Conservation (phyloP, 2,113 vertebrate genomes). For the Phrynosoma blainvillii region DNA sequence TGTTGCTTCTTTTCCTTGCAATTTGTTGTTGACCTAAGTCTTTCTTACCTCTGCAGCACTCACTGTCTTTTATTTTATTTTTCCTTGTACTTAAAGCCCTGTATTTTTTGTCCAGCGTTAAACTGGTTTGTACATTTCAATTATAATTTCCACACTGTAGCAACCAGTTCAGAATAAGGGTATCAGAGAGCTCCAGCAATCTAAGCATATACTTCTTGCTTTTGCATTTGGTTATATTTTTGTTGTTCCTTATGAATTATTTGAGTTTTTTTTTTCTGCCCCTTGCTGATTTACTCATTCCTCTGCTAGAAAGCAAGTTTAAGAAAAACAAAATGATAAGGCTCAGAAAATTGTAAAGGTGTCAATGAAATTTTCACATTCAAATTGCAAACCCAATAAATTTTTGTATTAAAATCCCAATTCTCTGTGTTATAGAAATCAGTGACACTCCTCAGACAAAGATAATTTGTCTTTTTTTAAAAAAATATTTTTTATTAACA, state of each 20-base stretch:
- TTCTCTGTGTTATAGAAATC: neutral
- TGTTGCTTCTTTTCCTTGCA: neutral
- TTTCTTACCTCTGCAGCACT: neutral
- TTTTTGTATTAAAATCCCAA: neutral
- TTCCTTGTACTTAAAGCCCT: neutral
- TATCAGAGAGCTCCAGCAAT: neutral
- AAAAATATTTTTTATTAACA: too few species aligned
- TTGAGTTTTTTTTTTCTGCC: neutral
- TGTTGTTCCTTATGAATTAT: neutral
- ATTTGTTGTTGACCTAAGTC: neutral
- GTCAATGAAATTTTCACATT: neutral
- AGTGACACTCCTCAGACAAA: too few species aligned
- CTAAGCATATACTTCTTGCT: neutral
- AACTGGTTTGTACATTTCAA: neutral
- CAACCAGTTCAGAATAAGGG: neutral
- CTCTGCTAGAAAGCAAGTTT: neutral
- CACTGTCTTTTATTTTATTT: neutral
- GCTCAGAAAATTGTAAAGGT: neutral
- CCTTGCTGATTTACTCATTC: neutral
- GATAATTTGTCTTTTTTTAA: neutral
- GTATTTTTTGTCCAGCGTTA: neutral
- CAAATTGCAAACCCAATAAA: neutral
- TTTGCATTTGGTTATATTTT: neutral
- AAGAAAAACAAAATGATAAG: neutral
- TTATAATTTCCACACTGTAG: neutral